Evolutionary conservation across 2,888 invertebrate genomes (phyloP).

Genomic region (Ferrisia virgata): DNA sequence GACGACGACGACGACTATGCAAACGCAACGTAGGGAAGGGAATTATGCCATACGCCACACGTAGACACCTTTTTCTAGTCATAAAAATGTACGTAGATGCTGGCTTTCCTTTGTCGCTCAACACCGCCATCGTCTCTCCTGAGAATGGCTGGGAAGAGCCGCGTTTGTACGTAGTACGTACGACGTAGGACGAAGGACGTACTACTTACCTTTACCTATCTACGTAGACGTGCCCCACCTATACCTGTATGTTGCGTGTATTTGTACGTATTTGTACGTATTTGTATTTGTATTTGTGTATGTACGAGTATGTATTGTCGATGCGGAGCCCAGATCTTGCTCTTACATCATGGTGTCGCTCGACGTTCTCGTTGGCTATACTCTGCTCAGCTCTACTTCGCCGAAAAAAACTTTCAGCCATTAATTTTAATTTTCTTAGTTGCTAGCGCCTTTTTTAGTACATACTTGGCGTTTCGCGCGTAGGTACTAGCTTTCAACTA

Average conservation of each 20-base stretch:
- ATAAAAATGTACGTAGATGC: conserved; percentile 37
- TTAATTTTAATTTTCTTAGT: conserved; percentile 48
- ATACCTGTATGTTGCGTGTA: too few relatives aligned
- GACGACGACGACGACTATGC: background rate
- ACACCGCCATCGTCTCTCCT: conserved; percentile 36
- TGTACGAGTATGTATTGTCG: background rate
- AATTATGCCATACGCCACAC: conserved; percentile 33
- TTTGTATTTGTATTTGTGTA: too few relatives aligned
- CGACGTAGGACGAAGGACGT: too few relatives aligned
- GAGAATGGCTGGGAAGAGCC: background rate
- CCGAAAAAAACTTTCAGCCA: conserved; percentile 47
- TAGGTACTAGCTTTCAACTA: conserved; percentile 42
- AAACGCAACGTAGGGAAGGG: conserved; percentile 5
- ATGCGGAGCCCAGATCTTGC: too few relatives aligned
- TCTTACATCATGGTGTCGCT: too few relatives aligned
- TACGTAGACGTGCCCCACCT: too few relatives aligned
- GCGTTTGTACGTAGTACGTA: too few relatives aligned
- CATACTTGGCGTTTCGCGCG: background rate
- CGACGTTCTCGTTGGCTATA: too few relatives aligned
- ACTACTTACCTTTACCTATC: too few relatives aligned
- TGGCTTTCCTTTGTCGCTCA: background rate
- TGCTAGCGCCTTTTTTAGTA: conserved; percentile 35
- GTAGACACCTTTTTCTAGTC: conserved; percentile 24
- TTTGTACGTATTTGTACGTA: background rate
- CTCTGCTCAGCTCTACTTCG: conserved; percentile 32